These are phyloP conservation scores for Tenthredo scrophulariae DNA, from an alignment of 2,888 invertebrate species.

Conservation along the genomic window DNA sequence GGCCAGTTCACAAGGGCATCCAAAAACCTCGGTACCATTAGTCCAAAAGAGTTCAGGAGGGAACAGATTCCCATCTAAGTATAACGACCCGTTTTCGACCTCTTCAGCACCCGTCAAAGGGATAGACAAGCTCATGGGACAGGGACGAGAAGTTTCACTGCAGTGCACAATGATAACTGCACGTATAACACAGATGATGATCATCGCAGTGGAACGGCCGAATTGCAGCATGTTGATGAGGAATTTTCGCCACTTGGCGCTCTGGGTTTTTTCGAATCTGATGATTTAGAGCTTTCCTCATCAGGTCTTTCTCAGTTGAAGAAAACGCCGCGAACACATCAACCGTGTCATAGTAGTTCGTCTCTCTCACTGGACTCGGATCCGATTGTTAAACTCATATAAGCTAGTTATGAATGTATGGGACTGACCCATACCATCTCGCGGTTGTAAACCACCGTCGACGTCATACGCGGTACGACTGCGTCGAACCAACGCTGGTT, in stretches of 20 bases:
- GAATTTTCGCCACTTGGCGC: neutral
- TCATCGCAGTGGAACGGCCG: neutral
- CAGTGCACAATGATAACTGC: neutral
- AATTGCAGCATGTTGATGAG: neutral
- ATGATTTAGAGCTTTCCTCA: neutral
- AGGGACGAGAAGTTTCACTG: constrained; percentile 1
- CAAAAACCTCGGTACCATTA: constrained; percentile 45
- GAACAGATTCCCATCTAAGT: constrained; percentile 39
- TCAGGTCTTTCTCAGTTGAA: neutral
- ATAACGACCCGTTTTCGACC: constrained; percentile 49
- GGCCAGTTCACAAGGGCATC: constrained; percentile 56
- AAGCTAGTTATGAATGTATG: neutral
- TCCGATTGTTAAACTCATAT: constrained; percentile 1
- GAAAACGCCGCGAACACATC: neutral
- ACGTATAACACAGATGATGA: neutral
- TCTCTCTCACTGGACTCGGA: constrained; percentile 1
- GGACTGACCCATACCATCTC: neutral
- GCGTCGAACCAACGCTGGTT: neutral
- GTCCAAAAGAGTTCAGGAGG: constrained; percentile 54
- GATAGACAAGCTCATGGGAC: constrained; percentile 40
- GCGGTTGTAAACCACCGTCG: neutral
- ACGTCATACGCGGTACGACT: constrained; percentile 30
- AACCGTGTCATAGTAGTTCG: constrained; percentile 10
- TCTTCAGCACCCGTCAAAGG: constrained; percentile 46
- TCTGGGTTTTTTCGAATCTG: neutral